A percentile compares a stretch with the other conserved stretches of the same genome.
Conservation (phyloP, 2,113 vertebrate genomes). For the Labrus mixtus region DNA sequence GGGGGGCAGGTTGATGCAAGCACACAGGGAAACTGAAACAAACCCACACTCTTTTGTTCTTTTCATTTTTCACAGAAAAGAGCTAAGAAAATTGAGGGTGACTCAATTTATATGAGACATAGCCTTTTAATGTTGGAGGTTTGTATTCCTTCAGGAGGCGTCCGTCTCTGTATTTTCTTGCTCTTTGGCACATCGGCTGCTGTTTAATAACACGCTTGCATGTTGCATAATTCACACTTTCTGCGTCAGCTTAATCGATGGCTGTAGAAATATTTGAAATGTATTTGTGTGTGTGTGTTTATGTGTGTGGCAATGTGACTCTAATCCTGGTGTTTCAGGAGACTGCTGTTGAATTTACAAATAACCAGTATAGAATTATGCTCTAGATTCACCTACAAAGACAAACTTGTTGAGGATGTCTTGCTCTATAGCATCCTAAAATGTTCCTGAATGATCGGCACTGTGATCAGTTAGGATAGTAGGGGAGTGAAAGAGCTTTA, state of each 20-base stretch:
- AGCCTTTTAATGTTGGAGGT: conserved; percentile 99
- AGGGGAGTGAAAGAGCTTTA: background rate
- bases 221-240: conserved; percentile 63
- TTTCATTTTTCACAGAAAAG: conserved; percentile 94
- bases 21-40: conserved; percentile 68
- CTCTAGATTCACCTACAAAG: conserved; percentile 4
- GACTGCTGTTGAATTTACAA: conserved; percentile 61
- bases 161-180: conserved; percentile 78
- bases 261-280: conserved; percentile 35
- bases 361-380: conserved; percentile 82
- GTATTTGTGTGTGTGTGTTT: conserved; percentile 32
- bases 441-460: background rate
- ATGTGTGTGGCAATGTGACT: conserved; percentile 42
- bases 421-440: background rate
- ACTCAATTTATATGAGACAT: conserved; percentile 99
- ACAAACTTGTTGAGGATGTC: conserved; percentile 12
- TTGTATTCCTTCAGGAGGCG: conserved; percentile 91
- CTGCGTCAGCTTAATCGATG: conserved; percentile 10
- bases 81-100: conserved; percentile 97
- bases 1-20: conserved; percentile 64
- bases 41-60: conserved; percentile 74
- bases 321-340: conserved; percentile 63
- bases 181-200: conserved; percentile 82
- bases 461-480: background rate
- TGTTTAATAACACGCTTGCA: conserved; percentile 76